Conservation (phyloP, 1,140 invertebrate genomes). For the Drosophila nannoptera region DNA sequence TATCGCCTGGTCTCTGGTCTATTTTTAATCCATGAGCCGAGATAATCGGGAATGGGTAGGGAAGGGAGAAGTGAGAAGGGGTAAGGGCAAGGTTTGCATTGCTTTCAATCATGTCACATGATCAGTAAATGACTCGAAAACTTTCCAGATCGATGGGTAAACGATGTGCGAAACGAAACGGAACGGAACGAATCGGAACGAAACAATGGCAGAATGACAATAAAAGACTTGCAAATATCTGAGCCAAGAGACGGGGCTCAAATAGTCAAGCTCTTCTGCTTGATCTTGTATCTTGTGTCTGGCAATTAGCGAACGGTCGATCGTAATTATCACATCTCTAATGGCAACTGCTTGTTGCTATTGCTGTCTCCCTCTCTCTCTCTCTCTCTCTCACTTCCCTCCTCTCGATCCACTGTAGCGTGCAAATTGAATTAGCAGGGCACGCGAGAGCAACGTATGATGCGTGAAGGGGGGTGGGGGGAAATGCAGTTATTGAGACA, state of each 20-base stretch:
- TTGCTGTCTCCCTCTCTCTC: slow-evolving; percentile 2
- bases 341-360: slow-evolving; percentile 20
- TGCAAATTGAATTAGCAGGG: slow-evolving; percentile 64
- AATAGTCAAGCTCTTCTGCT: neutral
- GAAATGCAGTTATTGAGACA: neutral
- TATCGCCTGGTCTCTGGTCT: slow-evolving; percentile 49
- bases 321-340: slow-evolving; percentile 68
- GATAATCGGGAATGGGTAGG: too few relatives aligned
- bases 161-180: slow-evolving; percentile 47
- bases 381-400: neutral
- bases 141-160: slow-evolving; percentile 68
- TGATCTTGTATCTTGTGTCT: neutral
- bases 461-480: neutral
- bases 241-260: neutral
- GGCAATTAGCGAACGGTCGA: slow-evolving; percentile 53
- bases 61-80: neutral
- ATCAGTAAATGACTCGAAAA: slow-evolving; percentile 39
- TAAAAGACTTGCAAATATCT: slow-evolving; percentile 38
- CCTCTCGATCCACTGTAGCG: slow-evolving; percentile 4
- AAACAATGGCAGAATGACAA: slow-evolving; percentile 10
- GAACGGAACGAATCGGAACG: slow-evolving; percentile 27
- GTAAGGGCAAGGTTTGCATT: slow-evolving; percentile 41
- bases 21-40: slow-evolving; percentile 45
- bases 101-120: slow-evolving; percentile 58
- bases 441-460: slow-evolving; percentile 1